These are phyloP conservation scores for Diadromus collaris DNA, from an alignment of 2,888 invertebrate species.

Conservation along the genomic window DNA sequence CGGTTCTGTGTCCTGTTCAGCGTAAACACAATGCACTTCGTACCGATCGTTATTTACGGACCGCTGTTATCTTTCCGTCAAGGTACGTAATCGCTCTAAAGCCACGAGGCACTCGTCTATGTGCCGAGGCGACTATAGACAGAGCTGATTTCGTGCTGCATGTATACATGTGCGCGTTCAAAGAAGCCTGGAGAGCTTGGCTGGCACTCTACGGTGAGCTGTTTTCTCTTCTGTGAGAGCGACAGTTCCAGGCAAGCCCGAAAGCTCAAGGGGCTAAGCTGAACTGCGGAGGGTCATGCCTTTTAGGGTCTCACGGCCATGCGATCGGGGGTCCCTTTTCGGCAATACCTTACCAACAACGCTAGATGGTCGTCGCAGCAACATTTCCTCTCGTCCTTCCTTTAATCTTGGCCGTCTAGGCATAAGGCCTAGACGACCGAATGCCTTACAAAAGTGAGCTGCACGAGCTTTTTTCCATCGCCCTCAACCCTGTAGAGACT, in stretches of 20 bases:
- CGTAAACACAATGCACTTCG: constrained; percentile 81
- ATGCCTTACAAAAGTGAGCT: background rate
- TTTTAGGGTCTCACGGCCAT: background rate
- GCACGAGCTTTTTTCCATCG: background rate
- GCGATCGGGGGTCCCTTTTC: constrained; percentile 17
- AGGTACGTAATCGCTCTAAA: constrained; percentile 68
- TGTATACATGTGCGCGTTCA: constrained; percentile 15
- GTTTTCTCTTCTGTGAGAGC: constrained; percentile 9
- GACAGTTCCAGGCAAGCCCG: constrained; percentile 5
- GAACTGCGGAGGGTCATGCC: constrained; percentile 18
- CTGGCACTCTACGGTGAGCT: constrained; percentile 9
- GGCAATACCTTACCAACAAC: constrained; percentile 12
- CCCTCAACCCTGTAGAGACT: background rate
- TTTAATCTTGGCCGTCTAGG: constrained; percentile 44
- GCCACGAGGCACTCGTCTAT: constrained; percentile 46
- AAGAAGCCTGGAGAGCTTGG: constrained; percentile 7
- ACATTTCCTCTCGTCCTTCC: constrained; percentile 44
- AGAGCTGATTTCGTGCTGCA: background rate
- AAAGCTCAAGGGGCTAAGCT: constrained; percentile 17
- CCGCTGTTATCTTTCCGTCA: constrained; percentile 86
- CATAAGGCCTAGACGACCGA: background rate
- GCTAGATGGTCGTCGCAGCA: background rate
- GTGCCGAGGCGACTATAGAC: constrained; percentile 1
- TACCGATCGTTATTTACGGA: constrained; percentile 86
- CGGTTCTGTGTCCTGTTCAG: constrained; percentile 82